Conservation (phyloP, 2,113 vertebrate genomes). For the Seriola dumerili region DNA sequence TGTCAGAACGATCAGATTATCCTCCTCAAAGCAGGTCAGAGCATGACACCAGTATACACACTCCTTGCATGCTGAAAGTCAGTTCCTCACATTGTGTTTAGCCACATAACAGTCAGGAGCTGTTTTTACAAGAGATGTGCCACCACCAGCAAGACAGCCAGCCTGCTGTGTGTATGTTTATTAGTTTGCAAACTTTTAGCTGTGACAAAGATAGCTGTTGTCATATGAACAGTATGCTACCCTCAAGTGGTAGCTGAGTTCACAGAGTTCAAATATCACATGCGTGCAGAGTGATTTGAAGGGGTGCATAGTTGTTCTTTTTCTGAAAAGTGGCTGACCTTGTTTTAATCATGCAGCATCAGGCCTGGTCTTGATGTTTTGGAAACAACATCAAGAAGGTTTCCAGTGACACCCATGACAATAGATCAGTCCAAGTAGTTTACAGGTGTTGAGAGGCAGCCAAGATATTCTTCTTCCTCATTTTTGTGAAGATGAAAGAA, state of each 20-base stretch:
- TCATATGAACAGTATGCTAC: constrained; percentile 18
- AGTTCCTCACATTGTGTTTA: not conserved
- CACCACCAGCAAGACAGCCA: constrained; percentile 2
- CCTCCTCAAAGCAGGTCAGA: constrained; percentile 94
- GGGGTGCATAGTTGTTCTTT: not conserved
- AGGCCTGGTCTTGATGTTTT: not conserved
- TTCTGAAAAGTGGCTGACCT: constrained; percentile 36
- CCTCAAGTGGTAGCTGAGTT: constrained; percentile 12
- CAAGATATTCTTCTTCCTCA: not conserved
- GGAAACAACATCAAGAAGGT: too few relatives aligned
- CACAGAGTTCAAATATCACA: constrained; percentile 43
- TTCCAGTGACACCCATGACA: constrained; percentile 4
- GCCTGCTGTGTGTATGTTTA: constrained; percentile 6
- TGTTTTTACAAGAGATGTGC: constrained; percentile 2
- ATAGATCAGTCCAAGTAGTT: not conserved
- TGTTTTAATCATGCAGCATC: constrained; percentile 24
- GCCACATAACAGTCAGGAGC: not conserved
- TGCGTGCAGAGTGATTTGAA: constrained; percentile 28
- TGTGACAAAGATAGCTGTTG: constrained; percentile 22
- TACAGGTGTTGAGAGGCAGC: not conserved
- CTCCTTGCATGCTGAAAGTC: not conserved
- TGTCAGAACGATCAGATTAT: constrained; percentile 96
- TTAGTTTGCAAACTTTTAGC: not conserved
- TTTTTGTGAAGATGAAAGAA: not conserved
- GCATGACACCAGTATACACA: constrained; percentile 5